Percentiles rank a stretch among this genome's conserved stretches.
Conservation (phyloP, 2,113 vertebrate species). For the Thalassoma bifasciatum region DNA sequence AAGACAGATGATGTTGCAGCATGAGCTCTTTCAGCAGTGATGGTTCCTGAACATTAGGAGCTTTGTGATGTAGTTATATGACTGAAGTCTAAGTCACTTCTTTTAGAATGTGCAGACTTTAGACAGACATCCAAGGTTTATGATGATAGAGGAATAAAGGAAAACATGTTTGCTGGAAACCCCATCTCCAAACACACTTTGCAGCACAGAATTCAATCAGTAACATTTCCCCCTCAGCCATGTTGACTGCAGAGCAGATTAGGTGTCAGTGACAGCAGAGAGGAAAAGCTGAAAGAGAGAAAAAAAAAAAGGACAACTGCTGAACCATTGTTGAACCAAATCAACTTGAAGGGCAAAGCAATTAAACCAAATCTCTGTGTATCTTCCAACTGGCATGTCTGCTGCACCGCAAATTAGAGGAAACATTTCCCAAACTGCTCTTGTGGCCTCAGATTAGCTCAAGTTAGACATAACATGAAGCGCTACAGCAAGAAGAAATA, state of each 20-base stretch:
- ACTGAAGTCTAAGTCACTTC: too few species aligned
- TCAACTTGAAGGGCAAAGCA: slow-evolving; percentile 44
- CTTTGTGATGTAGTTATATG: too few species aligned
- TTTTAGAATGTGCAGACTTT: not conserved
- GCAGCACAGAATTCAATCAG: not conserved
- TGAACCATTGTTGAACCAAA: slow-evolving; percentile 37
- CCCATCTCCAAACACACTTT: not conserved
- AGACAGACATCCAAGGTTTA: not conserved
- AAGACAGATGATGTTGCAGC: too few species aligned
- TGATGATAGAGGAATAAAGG: too few species aligned
- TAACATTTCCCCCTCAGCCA: not conserved
- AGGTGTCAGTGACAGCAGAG: slow-evolving; percentile 21
- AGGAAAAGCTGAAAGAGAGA: slow-evolving; percentile 16
- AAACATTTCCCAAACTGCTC: slow-evolving; percentile 3
- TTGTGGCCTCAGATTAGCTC: not conserved
- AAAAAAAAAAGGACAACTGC: slow-evolving; percentile 24
- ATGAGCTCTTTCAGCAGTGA: too few species aligned
- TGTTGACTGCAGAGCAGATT: not conserved
- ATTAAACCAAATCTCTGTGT: slow-evolving; percentile 37
- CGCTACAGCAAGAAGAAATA: slow-evolving; percentile 27
- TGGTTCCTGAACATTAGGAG: too few species aligned
- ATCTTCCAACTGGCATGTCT: slow-evolving; percentile 7
- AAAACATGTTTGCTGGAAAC: too few species aligned
- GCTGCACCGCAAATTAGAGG: slow-evolving; percentile 17
- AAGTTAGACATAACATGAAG: not conserved